phyloP scores from a whole-genome alignment of 92 coral and sea anemone genomes.

The Nematostella vectensis region DNA sequence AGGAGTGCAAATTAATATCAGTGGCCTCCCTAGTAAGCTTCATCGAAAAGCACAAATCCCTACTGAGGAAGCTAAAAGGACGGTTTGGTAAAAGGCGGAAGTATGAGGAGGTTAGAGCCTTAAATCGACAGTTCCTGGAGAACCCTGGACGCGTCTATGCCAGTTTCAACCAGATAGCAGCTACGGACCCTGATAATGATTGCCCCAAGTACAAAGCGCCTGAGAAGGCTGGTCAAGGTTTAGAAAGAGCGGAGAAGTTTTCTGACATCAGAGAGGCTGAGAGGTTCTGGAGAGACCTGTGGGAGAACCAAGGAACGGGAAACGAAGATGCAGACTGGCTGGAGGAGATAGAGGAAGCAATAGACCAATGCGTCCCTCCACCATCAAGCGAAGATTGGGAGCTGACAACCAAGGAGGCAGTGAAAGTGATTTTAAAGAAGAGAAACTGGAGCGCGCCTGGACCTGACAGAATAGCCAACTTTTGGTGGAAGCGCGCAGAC shows the following conservation, averaged over 20 bases:
- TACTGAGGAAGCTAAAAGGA: constrained; percentile 9
- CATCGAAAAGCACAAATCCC: constrained; percentile 20
- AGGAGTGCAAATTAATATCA: constrained; percentile 13
- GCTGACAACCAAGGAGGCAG: constrained; percentile 5
- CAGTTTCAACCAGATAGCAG: constrained; percentile 16
- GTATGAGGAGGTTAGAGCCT: constrained; percentile 13
- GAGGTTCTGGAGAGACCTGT: constrained; percentile 3
- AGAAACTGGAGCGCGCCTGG: constrained; percentile 41
- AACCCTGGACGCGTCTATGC: constrained; percentile 15
- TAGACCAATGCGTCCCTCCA: background rate
- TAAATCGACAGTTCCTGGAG: constrained; percentile 11
- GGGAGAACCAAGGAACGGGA: constrained; percentile 1
- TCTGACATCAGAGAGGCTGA: background rate
- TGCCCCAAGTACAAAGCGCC: constrained; percentile 19
- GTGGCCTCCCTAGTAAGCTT: constrained; percentile 12
- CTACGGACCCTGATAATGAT: constrained; percentile 18
- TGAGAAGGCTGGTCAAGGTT: no score
- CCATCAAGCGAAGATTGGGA: constrained; percentile 6
- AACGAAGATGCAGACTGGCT: constrained; percentile 4
- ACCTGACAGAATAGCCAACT: constrained; percentile 26
- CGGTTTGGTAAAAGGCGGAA: constrained; percentile 7
- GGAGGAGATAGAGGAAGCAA: constrained; percentile 3
- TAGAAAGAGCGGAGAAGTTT: no score
- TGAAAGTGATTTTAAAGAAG: constrained; percentile 7
- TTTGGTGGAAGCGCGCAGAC: constrained; percentile 30